phyloP scores from a whole-genome alignment of 2,113 vertebrate species.

The Tachysurus vachellii region DNA sequence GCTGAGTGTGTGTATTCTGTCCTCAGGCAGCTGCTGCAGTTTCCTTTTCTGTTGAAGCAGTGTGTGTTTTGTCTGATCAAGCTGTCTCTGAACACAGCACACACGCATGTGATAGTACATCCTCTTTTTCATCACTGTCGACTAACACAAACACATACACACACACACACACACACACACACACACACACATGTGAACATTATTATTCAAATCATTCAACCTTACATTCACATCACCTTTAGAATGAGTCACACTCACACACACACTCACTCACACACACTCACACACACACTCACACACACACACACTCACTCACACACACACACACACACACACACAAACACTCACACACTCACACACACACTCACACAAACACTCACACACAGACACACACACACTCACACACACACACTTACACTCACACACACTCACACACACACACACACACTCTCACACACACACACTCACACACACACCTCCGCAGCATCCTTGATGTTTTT shows the following conservation, averaged over 20 bases:
- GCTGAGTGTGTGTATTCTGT: slow-evolving; percentile 74
- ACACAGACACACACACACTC: no score
- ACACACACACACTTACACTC: slow-evolving; percentile 52
- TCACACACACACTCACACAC: slow-evolving; percentile 62
- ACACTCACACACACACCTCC: slow-evolving; percentile 75
- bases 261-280: slow-evolving; percentile 63
- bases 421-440: slow-evolving; percentile 61
- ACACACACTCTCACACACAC: no score
- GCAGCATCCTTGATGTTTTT: slow-evolving; percentile 81
- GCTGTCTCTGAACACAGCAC: slow-evolving; percentile 72
- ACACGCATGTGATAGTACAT: slow-evolving; percentile 91
- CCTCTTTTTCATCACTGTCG: slow-evolving; percentile 84
- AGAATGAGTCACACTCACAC: slow-evolving; percentile 63
- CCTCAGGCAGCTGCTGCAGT: slow-evolving; percentile 73
- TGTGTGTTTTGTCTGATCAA: slow-evolving; percentile 70
- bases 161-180: slow-evolving; percentile 36
- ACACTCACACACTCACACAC: no score
- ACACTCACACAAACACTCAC: no score
- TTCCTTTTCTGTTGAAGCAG: slow-evolving; percentile 74
- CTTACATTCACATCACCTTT: slow-evolving; percentile 80
- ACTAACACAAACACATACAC: slow-evolving; percentile 64
- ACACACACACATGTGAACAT: slow-evolving; percentile 8
- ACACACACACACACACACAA: no score
- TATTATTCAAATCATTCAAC: background rate
- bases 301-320: no score